phyloP scores from a whole-genome alignment of 2,888 invertebrate species.

The Dicyrtomina minuta region DNA sequence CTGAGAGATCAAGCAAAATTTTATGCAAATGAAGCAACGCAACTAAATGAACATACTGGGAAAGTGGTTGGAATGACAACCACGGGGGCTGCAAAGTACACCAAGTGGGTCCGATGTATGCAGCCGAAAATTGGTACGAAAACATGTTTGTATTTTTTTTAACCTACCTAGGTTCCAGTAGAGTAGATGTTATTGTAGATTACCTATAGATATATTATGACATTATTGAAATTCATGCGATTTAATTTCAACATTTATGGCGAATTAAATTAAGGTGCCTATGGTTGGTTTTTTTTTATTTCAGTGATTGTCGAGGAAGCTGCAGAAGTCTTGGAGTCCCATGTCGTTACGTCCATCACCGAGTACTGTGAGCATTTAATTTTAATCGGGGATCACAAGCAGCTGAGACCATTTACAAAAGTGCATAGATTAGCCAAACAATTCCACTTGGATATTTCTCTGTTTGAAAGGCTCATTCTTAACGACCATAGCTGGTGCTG shows the following conservation, averaged over 20 bases:
- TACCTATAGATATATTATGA: too few relatives aligned
- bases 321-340: too few relatives aligned
- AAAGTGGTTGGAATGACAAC: slow-evolving; percentile 70
- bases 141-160: too few relatives aligned
- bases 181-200: too few relatives aligned
- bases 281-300: too few relatives aligned
- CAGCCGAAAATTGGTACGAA: slow-evolving; percentile 19
- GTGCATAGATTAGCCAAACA: slow-evolving; percentile 68
- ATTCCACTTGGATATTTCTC: slow-evolving; percentile 72
- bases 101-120: slow-evolving; percentile 60
- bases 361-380: slow-evolving; percentile 75
- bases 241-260: too few relatives aligned
- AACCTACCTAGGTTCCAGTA: too few relatives aligned
- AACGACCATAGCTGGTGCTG: slow-evolving; percentile 65
- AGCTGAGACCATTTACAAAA: slow-evolving; percentile 72
- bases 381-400: slow-evolving; percentile 83
- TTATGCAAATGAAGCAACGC: slow-evolving; percentile 21
- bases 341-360: too few relatives aligned
- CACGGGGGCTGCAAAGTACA: slow-evolving; percentile 70
- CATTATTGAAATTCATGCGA: too few relatives aligned
- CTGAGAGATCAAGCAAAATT: too few relatives aligned
- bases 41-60: slow-evolving; percentile 66
- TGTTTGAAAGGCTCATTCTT: slow-evolving; percentile 77
- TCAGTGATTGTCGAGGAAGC: slow-evolving; percentile 83
- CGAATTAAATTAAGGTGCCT: too few relatives aligned